Percentiles rank a stretch among this genome's conserved stretches.
Conservation (phyloP, 2,888 invertebrate species). For the Eristalis pertinax region DNA sequence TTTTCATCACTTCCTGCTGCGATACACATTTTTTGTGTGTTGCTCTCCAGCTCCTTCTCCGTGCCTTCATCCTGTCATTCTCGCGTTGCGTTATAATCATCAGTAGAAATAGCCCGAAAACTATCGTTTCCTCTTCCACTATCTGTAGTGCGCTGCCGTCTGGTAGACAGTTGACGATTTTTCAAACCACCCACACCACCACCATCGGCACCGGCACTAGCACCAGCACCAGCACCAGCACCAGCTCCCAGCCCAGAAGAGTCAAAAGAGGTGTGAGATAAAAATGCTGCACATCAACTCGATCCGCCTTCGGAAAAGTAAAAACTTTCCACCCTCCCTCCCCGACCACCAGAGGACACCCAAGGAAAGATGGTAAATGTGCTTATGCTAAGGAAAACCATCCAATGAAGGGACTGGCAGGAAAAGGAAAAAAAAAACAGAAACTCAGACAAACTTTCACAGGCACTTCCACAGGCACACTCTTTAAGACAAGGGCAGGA, state of each 20-base stretch:
- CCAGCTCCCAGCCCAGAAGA: background rate
- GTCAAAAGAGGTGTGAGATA: constrained; percentile 37
- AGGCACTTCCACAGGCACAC: background rate
- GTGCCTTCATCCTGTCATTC: background rate
- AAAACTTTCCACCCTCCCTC: constrained; percentile 8
- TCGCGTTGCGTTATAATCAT: constrained; percentile 38
- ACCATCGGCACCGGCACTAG: background rate
- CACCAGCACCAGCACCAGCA: background rate
- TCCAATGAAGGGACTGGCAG: background rate
- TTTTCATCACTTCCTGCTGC: constrained; percentile 56
- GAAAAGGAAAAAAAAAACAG: background rate
- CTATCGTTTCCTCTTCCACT: constrained; percentile 45
- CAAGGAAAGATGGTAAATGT: constrained; percentile 59
- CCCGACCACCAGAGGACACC: constrained; percentile 2
- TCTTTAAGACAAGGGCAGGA: constrained; percentile 21
- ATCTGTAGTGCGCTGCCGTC: constrained; percentile 45
- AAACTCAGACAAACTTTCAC: constrained; percentile 58
- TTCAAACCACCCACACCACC: constrained; percentile 44
- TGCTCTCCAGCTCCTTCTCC: background rate
- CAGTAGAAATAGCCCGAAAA: constrained; percentile 56
- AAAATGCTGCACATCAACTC: constrained; percentile 39
- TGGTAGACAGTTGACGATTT: constrained; percentile 66
- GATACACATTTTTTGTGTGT: constrained; percentile 15
- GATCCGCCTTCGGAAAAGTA: constrained; percentile 25
- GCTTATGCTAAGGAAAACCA: constrained; percentile 35